Percentiles rank a stretch among this genome's conserved stretches.
phyloP scores from a whole-genome alignment of 1,140 invertebrate genomes.

The Bursaphelenchus mucronatus region DNA sequence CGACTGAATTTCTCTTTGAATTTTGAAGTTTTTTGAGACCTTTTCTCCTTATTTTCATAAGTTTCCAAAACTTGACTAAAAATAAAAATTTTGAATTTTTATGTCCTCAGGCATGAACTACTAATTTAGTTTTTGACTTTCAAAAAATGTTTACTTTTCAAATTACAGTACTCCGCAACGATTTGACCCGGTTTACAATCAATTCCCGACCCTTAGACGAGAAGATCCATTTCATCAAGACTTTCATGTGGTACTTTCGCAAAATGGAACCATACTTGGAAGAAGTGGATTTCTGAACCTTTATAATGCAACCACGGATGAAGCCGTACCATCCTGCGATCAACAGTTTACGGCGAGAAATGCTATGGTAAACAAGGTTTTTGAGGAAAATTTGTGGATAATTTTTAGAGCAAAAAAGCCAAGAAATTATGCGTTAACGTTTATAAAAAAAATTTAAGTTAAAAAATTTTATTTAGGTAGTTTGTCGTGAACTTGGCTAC shows the following conservation, averaged over 20 bases:
- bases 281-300: slow-evolving; percentile 79
- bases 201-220: slow-evolving; percentile 49
- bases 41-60: too few relatives aligned
- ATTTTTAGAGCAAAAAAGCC: too few relatives aligned
- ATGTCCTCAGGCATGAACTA: neutral
- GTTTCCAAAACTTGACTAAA: too few relatives aligned
- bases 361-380: slow-evolving; percentile 68
- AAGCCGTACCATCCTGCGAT: slow-evolving; percentile 96
- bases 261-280: slow-evolving; percentile 54
- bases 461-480: slow-evolving; percentile 68
- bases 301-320: slow-evolving; percentile 85
- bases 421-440: too few relatives aligned
- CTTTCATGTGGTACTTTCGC: slow-evolving; percentile 52
- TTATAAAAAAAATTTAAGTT: too few relatives aligned
- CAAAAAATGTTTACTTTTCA: slow-evolving; percentile 4
- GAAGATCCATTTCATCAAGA: slow-evolving; percentile 53
- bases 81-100: neutral
- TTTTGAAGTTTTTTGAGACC: too few relatives aligned
- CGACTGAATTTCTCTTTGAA: too few relatives aligned
- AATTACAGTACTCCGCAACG: slow-evolving; percentile 8
- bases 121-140: neutral
- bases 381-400: too few relatives aligned
- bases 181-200: slow-evolving; percentile 46
- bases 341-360: slow-evolving; percentile 85
- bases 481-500: slow-evolving; percentile 86